A percentile compares a stretch with the other conserved stretches of the same genome.
These are phyloP conservation scores for Hypolimnas misippus DNA, from an alignment of 2,888 invertebrate species.

Conservation along the genomic window DNA sequence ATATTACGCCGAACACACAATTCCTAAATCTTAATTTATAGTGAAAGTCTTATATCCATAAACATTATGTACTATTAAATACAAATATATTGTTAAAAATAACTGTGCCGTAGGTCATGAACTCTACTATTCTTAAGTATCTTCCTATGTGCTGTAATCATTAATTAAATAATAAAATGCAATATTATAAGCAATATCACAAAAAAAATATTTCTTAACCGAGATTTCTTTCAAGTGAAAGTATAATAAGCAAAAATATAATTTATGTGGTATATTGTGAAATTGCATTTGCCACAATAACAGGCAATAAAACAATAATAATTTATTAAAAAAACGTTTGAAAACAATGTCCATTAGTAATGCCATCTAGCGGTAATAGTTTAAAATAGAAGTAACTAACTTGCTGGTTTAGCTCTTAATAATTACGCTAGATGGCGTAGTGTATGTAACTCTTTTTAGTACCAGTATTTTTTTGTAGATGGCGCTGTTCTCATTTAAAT, in stretches of 20 bases:
- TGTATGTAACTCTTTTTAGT: not conserved
- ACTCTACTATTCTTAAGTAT: not conserved
- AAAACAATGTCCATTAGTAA: not conserved
- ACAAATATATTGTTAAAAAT: not conserved
- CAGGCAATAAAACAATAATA: too few species aligned
- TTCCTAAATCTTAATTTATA: too few species aligned
- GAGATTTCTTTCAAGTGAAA: not conserved
- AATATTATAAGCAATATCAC: not conserved
- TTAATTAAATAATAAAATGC: not conserved
- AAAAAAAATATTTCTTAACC: too few species aligned
- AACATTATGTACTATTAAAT: too few species aligned
- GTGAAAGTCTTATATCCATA: too few species aligned
- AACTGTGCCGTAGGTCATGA: not conserved
- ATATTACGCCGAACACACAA: too few species aligned
- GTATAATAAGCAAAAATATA: not conserved
- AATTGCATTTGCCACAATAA: too few species aligned
- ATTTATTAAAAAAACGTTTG: too few species aligned
- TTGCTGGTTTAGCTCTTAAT: not conserved
- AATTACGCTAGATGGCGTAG: conserved; percentile 13
- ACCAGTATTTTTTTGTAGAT: not conserved
- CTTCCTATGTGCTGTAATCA: not conserved
- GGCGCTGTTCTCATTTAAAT: conserved; percentile 10
- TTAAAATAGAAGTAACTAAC: not conserved
- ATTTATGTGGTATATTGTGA: too few species aligned
- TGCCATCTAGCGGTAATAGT: not conserved